These are phyloP conservation scores for Centroberyx gerrardi DNA, from an alignment of 2,797 vertebrate genomes.

Conservation along the genomic window DNA sequence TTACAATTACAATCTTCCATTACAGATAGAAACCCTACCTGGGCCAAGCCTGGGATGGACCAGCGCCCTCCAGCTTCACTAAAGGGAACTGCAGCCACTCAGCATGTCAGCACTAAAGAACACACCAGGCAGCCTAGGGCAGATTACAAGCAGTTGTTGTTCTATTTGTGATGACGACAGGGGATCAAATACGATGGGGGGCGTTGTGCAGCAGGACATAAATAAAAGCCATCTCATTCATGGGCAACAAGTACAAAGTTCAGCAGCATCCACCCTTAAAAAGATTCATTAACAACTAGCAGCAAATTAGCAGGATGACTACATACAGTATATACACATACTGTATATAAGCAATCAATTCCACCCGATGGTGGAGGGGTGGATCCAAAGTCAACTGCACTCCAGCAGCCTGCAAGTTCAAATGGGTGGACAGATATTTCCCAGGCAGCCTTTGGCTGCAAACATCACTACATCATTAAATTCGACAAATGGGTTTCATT, in stretches of 20 bases:
- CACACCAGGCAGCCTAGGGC: background rate
- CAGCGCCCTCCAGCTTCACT: conserved; percentile 9
- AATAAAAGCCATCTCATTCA: background rate
- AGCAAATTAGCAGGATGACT: too few species aligned
- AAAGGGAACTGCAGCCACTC: conserved; percentile 15
- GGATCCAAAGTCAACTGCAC: too few species aligned
- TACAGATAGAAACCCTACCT: background rate
- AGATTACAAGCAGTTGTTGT: conserved; percentile 14
- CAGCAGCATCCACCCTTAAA: too few species aligned
- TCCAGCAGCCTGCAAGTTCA: too few species aligned
- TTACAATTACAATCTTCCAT: conserved; percentile 33
- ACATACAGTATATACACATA: too few species aligned
- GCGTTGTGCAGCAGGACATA: background rate
- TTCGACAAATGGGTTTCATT: conserved; percentile 4
- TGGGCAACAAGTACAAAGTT: background rate
- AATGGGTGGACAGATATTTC: conserved; percentile 1
- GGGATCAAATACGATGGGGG: too few species aligned
- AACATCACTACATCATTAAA: conserved; percentile 10
- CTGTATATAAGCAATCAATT: too few species aligned
- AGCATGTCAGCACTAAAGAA: conserved; percentile 31
- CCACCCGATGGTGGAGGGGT: too few species aligned
- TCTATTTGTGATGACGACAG: background rate
- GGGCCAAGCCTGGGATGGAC: background rate
- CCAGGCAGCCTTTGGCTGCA: conserved; percentile 2
- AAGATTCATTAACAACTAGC: too few species aligned